These are phyloP conservation scores for Unio delphinus DNA, from an alignment of 2,888 invertebrate genomes.

Conservation along the genomic window DNA sequence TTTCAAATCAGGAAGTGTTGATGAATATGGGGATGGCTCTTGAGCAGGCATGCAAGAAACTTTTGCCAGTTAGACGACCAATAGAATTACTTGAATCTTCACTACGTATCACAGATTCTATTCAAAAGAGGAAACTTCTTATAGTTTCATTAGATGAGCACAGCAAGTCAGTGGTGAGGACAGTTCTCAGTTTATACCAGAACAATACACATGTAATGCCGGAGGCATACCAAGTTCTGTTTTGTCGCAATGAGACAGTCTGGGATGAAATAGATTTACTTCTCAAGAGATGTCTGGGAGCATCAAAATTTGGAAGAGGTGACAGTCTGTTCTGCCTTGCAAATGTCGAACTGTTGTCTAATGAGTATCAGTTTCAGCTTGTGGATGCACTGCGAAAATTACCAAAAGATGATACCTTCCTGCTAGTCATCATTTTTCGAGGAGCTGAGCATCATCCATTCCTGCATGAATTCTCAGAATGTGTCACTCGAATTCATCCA, in stretches of 20 bases:
- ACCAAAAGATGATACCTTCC: constrained; percentile 4
- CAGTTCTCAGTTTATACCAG: constrained; percentile 34
- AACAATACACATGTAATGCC: constrained; percentile 38
- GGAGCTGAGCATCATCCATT: constrained; percentile 40
- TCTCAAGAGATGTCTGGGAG: constrained; percentile 32
- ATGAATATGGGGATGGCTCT: too few species aligned
- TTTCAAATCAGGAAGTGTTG: too few species aligned
- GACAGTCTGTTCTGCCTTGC: constrained; percentile 36
- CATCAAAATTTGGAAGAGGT: constrained; percentile 3
- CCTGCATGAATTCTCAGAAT: constrained; percentile 27
- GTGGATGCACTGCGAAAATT: constrained; percentile 27
- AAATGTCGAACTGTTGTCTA: constrained; percentile 39
- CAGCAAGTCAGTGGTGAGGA: constrained; percentile 33
- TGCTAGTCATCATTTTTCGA: constrained; percentile 37
- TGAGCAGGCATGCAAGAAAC: too few species aligned
- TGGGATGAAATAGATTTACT: constrained; percentile 40
- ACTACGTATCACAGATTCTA: constrained; percentile 23
- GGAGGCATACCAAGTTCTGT: constrained; percentile 38
- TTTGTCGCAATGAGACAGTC: constrained; percentile 38
- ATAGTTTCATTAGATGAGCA: constrained; percentile 37
- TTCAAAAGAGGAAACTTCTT: constrained; percentile 28
- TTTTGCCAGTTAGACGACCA: too few species aligned
- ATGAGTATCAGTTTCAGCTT: constrained; percentile 38
- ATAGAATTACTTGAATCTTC: too few species aligned
- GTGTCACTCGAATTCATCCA: constrained; percentile 13